A percentile compares a stretch with the other conserved stretches of the same genome.
Evolutionary conservation across 92 coral and sea anemone species (phyloP).

Genomic region (Siderastrea radians): DNA sequence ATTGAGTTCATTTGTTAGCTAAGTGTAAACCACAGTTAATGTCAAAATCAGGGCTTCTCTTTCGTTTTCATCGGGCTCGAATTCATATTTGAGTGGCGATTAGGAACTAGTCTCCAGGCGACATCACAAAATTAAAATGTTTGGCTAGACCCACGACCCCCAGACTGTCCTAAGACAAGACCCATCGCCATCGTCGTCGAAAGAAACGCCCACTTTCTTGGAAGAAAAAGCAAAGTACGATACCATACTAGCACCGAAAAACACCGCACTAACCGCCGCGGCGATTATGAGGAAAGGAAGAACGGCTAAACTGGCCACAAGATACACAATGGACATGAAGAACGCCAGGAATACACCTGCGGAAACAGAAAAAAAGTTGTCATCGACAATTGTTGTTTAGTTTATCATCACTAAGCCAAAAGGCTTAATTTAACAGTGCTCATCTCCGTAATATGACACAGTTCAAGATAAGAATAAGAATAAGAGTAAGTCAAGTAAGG

Average conservation of each 20-base stretch:
- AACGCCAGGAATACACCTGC: slow-evolving; percentile 64
- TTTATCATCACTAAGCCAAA: not conserved
- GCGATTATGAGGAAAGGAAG: slow-evolving; percentile 71
- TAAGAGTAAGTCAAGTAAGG: not conserved
- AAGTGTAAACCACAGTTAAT: too few relatives aligned
- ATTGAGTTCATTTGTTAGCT: too few relatives aligned
- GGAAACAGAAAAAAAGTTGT: not conserved
- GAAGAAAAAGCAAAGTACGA: slow-evolving; percentile 75
- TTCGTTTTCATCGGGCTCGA: too few relatives aligned
- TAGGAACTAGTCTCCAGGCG: not conserved
- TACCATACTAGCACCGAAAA: slow-evolving; percentile 68
- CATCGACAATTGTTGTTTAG: too few relatives aligned
- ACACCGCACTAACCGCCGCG: slow-evolving; percentile 66
- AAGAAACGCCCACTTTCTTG: slow-evolving; percentile 84
- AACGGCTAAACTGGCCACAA: slow-evolving; percentile 66
- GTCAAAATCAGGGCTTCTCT: too few relatives aligned
- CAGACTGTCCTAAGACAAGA: slow-evolving; percentile 71
- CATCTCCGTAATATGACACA: too few relatives aligned
- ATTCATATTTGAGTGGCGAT: not conserved
- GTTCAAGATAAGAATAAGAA: not conserved
- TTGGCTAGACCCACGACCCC: slow-evolving; percentile 66
- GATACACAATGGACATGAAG: slow-evolving; percentile 68
- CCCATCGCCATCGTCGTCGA: slow-evolving; percentile 69
- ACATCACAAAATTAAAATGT: not conserved
- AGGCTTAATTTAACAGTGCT: not conserved